phyloP scores from a whole-genome alignment of 2,888 invertebrate genomes.

The Ormyrus thymus region DNA sequence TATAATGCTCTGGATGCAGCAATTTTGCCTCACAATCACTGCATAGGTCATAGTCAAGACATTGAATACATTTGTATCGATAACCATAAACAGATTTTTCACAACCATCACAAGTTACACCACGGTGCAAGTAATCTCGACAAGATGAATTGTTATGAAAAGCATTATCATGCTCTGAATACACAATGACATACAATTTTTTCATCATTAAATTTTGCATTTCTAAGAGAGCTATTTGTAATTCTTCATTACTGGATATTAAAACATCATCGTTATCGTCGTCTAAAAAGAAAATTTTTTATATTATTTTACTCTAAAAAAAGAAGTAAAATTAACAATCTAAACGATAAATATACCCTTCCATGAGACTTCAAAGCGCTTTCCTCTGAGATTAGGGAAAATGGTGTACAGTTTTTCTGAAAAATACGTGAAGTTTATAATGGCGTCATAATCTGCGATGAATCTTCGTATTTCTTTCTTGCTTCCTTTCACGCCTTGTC shows the following conservation, averaged over 20 bases:
- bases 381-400: constrained; percentile 77
- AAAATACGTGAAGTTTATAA: constrained; percentile 75
- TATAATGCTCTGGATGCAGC: constrained; percentile 85
- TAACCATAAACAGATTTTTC: constrained; percentile 81
- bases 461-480: constrained; percentile 80
- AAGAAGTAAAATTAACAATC: not conserved
- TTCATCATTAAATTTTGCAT: constrained; percentile 68
- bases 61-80: constrained; percentile 90
- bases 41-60: constrained; percentile 89
- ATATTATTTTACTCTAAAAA: constrained; percentile 6
- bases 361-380: constrained; percentile 78
- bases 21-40: constrained; percentile 82
- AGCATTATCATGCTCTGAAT: constrained; percentile 51
- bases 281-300: constrained; percentile 75
- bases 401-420: constrained; percentile 78
- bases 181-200: constrained; percentile 69
- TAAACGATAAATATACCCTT: constrained; percentile 76
- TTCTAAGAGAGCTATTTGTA: constrained; percentile 79
- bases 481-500: constrained; percentile 59
- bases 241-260: constrained; percentile 82
- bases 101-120: constrained; percentile 86
- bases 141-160: not conserved
- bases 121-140: constrained; percentile 73
- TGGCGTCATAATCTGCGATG: constrained; percentile 77
- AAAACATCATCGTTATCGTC: constrained; percentile 80